Base-by-base conservation (phyloP, 2,113 vertebrate species). In the Sakesphorus luctuosus region DNA sequence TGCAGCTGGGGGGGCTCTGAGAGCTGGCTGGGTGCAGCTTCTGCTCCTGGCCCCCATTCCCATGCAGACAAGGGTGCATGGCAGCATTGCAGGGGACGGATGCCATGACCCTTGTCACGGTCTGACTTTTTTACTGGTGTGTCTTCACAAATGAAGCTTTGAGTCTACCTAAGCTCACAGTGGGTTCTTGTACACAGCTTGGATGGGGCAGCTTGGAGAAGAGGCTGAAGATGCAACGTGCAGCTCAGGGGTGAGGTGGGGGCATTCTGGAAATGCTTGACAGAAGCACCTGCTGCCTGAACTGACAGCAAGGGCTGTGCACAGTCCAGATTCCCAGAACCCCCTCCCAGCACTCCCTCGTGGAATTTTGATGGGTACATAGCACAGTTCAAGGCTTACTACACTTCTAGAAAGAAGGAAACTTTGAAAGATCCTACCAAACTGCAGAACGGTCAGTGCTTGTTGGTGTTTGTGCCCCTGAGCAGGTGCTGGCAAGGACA, bases 51-150 rank as follows among this genome's bases (percentile, higher is more conserved):
- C 43, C 40, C 75, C 52, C 68, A 35, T 5, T 47, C 43, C 52
- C 47, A 26, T 47, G 59, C 47, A 58, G 75, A 38, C 12, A 10
- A 2, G 0, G 3, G 50, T 29, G 16, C 56, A n/a, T 19, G 0
- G 2, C 53, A 33, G 49, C 5, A 13, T 33, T 3, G 1, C 2
- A 5, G 44, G 67, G 43, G 56, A 28, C 55, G 0, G 1, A 2
- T 12, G 10, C 24, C n/a, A 7, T 62, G 18, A 18, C 65, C 17
- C 6, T 72, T 25, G 33, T 50, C 40, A 10, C 0, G 0, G 35
- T 36, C 83, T 61, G 50, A 35, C 33, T 63, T 46, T 31, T 8
- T 16, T 38, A n/a, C 18, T 18, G 35, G 31, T 53, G 14, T 35
- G 25, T 58, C 53, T 88, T 52, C 59, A 47, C 13, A 67, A 53